These are phyloP conservation scores for Candidula unifasciata DNA, from an alignment of 2,888 invertebrate genomes.

Conservation along the genomic window DNA sequence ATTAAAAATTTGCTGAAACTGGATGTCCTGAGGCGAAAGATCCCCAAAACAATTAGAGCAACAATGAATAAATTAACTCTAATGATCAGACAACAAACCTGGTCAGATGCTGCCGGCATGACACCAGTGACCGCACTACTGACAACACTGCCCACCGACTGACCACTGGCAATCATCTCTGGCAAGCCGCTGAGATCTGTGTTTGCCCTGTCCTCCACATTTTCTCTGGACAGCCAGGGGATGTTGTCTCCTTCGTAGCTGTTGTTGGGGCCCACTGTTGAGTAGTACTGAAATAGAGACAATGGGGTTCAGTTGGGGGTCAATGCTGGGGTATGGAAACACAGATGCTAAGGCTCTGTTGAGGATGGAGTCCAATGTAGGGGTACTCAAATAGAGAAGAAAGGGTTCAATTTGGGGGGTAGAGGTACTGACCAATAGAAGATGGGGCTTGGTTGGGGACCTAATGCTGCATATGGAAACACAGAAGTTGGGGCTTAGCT, in stretches of 20 bases:
- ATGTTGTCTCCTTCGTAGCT: conserved; percentile 84
- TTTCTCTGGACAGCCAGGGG: conserved; percentile 89
- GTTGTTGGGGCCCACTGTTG: conserved; percentile 85
- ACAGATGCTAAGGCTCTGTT: neutral
- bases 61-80: neutral
- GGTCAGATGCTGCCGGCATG: conserved; percentile 48
- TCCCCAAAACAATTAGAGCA: too few relatives aligned
- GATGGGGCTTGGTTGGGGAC: too few relatives aligned
- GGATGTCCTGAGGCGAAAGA: too few relatives aligned
- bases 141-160: conserved; percentile 97
- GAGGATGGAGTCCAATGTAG: too few relatives aligned
- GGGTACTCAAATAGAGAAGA: too few relatives aligned
- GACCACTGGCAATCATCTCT: conserved; percentile 86
- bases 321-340: neutral
- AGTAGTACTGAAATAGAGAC: conserved; percentile 86
- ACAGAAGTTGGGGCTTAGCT: too few relatives aligned
- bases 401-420: too few relatives aligned
- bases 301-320: neutral
- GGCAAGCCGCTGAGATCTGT: conserved; percentile 71
- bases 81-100: conserved; percentile 51
- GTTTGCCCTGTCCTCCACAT: conserved; percentile 73
- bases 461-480: too few relatives aligned
- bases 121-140: conserved; percentile 86
- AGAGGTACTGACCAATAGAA: too few relatives aligned
- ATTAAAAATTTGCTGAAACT: too few relatives aligned